Percentiles rank a stretch among this genome's conserved stretches.
These are phyloP conservation scores for Bibio marci DNA, from an alignment of 2,888 invertebrate species.

Conservation along the genomic window DNA sequence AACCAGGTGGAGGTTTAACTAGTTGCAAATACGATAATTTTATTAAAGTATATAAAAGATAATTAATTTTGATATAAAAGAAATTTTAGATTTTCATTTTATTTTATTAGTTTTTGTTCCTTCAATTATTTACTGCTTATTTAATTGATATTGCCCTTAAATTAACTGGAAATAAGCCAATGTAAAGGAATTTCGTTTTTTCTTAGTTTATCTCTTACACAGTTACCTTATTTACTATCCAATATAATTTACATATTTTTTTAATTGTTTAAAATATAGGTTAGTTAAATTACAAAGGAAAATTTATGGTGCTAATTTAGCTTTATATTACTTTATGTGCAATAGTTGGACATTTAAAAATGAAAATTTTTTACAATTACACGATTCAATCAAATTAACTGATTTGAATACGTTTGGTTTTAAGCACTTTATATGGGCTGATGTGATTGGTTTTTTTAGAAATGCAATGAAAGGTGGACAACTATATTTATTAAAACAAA, in stretches of 20 bases:
- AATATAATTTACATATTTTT: no score
- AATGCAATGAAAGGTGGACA: slow-evolving; percentile 13
- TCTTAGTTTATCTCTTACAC: no score
- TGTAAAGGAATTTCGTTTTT: no score
- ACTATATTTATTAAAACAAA: no score
- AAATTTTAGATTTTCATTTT: no score
- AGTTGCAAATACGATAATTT: slow-evolving; percentile 42
- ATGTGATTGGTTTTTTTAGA: slow-evolving; percentile 18
- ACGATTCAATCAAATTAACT: slow-evolving; percentile 30
- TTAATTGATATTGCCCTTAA: no score
- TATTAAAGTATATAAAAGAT: slow-evolving; percentile 41
- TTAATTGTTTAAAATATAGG: slow-evolving; percentile 30
- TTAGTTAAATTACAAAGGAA: slow-evolving; percentile 63
- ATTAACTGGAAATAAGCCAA: no score
- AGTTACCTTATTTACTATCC: no score
- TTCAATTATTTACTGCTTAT: no score
- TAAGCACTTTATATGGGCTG: slow-evolving; percentile 11
- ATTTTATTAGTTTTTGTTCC: no score
- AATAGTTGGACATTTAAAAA: slow-evolving; percentile 65
- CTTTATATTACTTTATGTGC: slow-evolving; percentile 53
- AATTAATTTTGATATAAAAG: no score
- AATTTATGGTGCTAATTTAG: slow-evolving; percentile 56
- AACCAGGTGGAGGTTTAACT: slow-evolving; percentile 40
- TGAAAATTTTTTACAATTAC: slow-evolving; percentile 37
- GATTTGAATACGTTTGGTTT: slow-evolving; percentile 34